Percentiles rank a stretch among this genome's conserved stretches.
Evolutionary conservation across 2,113 vertebrate species (phyloP).

Genomic region (Eulacestoma nigropectus): DNA sequence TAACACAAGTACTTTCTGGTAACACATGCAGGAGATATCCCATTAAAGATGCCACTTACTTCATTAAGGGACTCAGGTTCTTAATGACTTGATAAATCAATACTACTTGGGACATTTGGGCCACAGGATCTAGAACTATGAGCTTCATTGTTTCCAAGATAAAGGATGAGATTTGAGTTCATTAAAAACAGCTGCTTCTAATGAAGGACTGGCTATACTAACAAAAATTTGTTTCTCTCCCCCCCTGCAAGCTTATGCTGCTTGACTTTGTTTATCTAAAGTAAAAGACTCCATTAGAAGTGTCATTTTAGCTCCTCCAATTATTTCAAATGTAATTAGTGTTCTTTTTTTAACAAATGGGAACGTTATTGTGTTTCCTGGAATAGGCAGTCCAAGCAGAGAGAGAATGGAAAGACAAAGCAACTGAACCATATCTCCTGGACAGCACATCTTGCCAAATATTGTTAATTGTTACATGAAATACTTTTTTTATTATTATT

Average conservation of each 20-base stretch:
- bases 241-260: fast-evolving
- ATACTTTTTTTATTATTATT: neutral
- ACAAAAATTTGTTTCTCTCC: neutral
- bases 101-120: neutral
- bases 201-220: neutral
- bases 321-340: neutral
- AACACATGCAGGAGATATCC: neutral
- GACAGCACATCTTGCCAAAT: neutral
- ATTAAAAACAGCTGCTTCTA: neutral
- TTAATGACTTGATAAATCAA: neutral
- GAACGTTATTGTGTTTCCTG: neutral
- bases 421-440: neutral
- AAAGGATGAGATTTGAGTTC: neutral
- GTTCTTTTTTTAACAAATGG: neutral
- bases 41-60: neutral
- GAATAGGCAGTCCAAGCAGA: neutral
- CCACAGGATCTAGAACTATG: neutral
- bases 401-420: neutral
- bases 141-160: neutral
- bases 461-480: neutral
- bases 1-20: neutral
- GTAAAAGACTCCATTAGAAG: neutral
- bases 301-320: neutral
- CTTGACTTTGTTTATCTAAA: neutral
- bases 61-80: neutral